These are phyloP conservation scores for Charaxes varanes DNA, from an alignment of 1,140 invertebrate genomes.

Conservation along the genomic window DNA sequence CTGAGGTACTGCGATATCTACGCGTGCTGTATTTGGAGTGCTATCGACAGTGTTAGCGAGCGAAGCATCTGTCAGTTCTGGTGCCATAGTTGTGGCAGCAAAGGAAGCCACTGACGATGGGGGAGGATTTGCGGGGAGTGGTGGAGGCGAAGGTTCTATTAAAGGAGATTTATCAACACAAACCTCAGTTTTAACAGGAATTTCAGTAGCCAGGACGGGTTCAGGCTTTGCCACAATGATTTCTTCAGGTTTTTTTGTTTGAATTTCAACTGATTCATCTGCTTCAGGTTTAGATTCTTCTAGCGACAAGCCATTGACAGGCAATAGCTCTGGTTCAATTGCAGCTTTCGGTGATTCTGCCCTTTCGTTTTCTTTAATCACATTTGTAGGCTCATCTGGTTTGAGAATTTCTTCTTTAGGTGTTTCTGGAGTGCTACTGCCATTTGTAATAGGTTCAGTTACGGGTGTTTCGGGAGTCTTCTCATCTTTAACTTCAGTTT, in stretches of 20 bases:
- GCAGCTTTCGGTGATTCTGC: slow-evolving; percentile 37
- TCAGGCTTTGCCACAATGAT: slow-evolving; percentile 40
- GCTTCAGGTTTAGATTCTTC: slow-evolving; percentile 50
- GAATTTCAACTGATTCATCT: slow-evolving; percentile 34
- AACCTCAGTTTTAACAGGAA: slow-evolving; percentile 70
- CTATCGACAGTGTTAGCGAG: slow-evolving; percentile 51
- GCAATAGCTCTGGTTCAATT: slow-evolving; percentile 50
- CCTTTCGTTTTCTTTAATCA: slow-evolving; percentile 33
- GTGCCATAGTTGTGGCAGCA: slow-evolving; percentile 71
- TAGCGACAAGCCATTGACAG: slow-evolving; percentile 62
- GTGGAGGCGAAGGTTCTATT: slow-evolving; percentile 69
- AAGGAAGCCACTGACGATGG: slow-evolving; percentile 72
- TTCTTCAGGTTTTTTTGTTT: slow-evolving; percentile 53
- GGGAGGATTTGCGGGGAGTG: slow-evolving; percentile 69
- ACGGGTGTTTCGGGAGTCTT: slow-evolving; percentile 70
- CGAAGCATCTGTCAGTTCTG: slow-evolving; percentile 64
- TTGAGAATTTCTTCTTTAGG: slow-evolving; percentile 49
- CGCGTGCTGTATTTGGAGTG: slow-evolving; percentile 31
- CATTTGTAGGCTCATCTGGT: slow-evolving; percentile 29
- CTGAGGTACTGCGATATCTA: slow-evolving; percentile 25
- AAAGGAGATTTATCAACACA: slow-evolving; percentile 70
- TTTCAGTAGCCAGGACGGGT: slow-evolving; percentile 52
- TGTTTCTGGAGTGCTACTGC: slow-evolving; percentile 63
- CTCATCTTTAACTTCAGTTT: slow-evolving; percentile 51
- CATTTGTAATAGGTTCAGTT: slow-evolving; percentile 69